A percentile compares a stretch with the other conserved stretches of the same genome.
These are phyloP conservation scores for Pollachius pollachius DNA, from an alignment of 2,113 vertebrate species.

Conservation along the genomic window DNA sequence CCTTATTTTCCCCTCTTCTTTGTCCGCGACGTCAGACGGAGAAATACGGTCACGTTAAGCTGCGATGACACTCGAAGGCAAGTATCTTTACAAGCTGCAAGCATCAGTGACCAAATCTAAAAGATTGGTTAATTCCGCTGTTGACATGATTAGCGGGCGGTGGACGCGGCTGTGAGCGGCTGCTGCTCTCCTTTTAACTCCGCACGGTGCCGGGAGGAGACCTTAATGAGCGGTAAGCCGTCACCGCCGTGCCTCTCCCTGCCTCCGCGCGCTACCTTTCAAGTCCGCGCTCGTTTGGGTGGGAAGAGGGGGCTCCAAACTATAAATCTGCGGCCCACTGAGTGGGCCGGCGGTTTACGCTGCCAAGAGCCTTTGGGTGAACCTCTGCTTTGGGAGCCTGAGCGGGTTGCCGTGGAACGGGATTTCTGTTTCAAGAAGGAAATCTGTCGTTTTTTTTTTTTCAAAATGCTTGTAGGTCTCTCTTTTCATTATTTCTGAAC, in stretches of 20 bases:
- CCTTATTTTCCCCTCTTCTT: constrained; percentile 33
- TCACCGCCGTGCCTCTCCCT: constrained; percentile 63
- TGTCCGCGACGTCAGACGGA: constrained; percentile 73
- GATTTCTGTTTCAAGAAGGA: constrained; percentile 56
- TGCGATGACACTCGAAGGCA: constrained; percentile 75
- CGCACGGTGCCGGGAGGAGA: constrained; percentile 75
- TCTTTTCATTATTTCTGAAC: constrained; percentile 11
- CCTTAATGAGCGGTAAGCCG: constrained; percentile 81
- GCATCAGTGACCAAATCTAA: constrained; percentile 80
- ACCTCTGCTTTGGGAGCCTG: constrained; percentile 40
- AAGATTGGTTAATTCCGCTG: constrained; percentile 76
- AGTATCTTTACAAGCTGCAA: constrained; percentile 79
- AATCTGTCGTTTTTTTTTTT: constrained; percentile 38
- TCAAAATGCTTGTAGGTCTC: too few relatives aligned
- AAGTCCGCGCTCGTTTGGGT: constrained; percentile 59
- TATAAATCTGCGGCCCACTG: constrained; percentile 36
- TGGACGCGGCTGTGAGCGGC: constrained; percentile 75
- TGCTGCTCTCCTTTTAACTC: constrained; percentile 76
- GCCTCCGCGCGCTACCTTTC: constrained; percentile 58
- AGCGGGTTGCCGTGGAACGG: constrained; percentile 32
- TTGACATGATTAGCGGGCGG: constrained; percentile 78
- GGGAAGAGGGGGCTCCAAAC: constrained; percentile 47
- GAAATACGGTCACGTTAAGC: constrained; percentile 70
- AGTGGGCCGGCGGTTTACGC: constrained; percentile 14
- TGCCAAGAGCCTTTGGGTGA: constrained; percentile 47